Evolutionary conservation across 2,113 vertebrate species (phyloP).

Genomic region (Laterallus jamaicensis): DNA sequence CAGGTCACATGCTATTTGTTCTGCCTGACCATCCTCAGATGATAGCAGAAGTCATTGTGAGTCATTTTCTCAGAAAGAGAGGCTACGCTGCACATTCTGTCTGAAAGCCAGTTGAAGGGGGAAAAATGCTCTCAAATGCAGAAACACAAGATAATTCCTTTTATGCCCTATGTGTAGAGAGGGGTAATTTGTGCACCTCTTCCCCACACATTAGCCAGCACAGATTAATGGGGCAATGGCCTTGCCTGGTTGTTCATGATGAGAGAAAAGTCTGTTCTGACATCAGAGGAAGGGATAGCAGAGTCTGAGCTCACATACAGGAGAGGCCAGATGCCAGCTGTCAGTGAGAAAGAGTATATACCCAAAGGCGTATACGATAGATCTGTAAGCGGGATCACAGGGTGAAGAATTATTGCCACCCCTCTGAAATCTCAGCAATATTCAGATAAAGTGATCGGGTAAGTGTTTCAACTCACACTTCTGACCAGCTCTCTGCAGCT

Average conservation of each 20-base stretch:
- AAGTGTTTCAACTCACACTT: not conserved
- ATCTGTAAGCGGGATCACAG: not conserved
- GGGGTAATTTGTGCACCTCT: not conserved
- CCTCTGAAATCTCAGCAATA: not conserved
- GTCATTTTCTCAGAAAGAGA: not conserved
- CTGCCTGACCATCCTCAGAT: not conserved
- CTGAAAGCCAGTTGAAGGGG: not conserved
- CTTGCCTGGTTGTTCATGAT: not conserved
- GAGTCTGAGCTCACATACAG: not conserved
- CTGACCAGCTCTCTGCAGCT: not conserved
- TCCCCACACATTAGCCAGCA: not conserved
- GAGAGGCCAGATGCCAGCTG: not conserved
- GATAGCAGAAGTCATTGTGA: not conserved
- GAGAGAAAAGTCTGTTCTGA: not conserved
- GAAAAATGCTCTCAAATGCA: not conserved
- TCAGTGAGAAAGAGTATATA: accelerated
- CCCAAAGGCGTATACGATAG: not conserved
- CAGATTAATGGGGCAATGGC: not conserved
- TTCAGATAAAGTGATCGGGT: accelerated
- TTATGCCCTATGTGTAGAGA: not conserved
- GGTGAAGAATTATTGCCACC: not conserved
- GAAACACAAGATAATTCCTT: not conserved
- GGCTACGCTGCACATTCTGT: not conserved
- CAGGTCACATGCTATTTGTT: not conserved
- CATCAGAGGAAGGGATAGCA: not conserved